Evolutionary conservation across 2,113 vertebrate species (phyloP).

Genomic region (Tachysurus fulvidraco): DNA sequence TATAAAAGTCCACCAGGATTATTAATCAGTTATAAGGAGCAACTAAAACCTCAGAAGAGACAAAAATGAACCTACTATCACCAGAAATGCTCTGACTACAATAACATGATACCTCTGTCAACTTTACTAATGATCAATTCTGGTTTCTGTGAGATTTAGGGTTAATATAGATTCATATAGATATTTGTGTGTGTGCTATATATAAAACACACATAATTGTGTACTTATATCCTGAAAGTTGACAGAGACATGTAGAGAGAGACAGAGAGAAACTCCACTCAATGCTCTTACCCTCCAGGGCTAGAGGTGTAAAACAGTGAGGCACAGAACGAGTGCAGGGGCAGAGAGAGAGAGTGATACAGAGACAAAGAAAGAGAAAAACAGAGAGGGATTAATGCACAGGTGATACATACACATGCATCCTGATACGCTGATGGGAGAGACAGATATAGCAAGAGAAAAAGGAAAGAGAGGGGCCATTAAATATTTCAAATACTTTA

Average conservation of each 20-base stretch:
- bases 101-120: not conserved
- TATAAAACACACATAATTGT: not conserved
- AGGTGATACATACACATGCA: conserved; percentile 39
- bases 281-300: conserved; percentile 98
- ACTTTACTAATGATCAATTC: not conserved
- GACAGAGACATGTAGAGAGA: conserved; percentile 32
- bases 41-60: not conserved
- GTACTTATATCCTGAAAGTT: conserved; percentile 30
- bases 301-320: conserved; percentile 85
- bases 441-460: conserved; percentile 10
- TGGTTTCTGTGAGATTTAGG: not conserved
- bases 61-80: not conserved
- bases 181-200: not conserved
- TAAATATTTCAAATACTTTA: not conserved
- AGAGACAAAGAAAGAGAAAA: conserved; percentile 49
- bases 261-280: conserved; percentile 25
- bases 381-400: conserved; percentile 22
- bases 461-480: not conserved
- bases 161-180: not conserved
- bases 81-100: not conserved
- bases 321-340: conserved; percentile 72
- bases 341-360: conserved; percentile 66
- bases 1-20: not conserved
- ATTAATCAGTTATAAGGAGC: not conserved
- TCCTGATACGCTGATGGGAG: conserved; percentile 10